Evolutionary conservation across 2,888 invertebrate species (phyloP), one percentile per base, ranked within the genome.

Genomic region (Smittia aterrima): DNA sequence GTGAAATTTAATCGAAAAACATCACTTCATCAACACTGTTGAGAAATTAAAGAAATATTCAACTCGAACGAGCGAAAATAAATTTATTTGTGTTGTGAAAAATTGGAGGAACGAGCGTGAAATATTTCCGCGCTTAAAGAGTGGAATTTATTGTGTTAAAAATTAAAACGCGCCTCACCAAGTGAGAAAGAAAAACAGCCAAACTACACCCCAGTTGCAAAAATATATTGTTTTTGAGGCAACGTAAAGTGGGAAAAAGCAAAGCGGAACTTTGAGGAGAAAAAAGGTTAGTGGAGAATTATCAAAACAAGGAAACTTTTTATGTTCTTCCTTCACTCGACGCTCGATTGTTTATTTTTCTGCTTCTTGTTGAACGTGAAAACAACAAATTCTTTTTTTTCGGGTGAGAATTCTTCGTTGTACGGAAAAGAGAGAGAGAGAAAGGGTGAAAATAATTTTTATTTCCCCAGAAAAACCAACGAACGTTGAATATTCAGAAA

Each of bases 401-500:
- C n/a, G n/a, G 11, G 47, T 32, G 32, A 32, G 32, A 32, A 32
- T 32, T 3, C 32, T 9, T 9, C 32, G n/a, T n/a, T n/a, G n/a
- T n/a, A n/a, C n/a, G n/a, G n/a, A n/a, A n/a, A n/a, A n/a, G n/a
- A n/a, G n/a, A n/a, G n/a, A n/a, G n/a, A n/a, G 4, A 3, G 32
- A 58, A 58, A 58, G 22, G 58, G 58, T 22, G 58, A 58, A 18
- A 7, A 58, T 58, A 58, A 58, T 64, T 25, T 64, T 64, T 64
- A 27, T 64, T 27, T 4, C 64, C 64, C 27, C 27, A 1, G 20
- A 22, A 27, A 64, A 27, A n/a, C 11, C 11, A 22, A 58, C 64
- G n/a, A n/a, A n/a, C 25, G 6, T 58, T 58, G 58, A 72, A 72
- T 72, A 72, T 72, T 62, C 72, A 62, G 38, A 62, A 72, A 72